Evolutionary conservation across 2,888 invertebrate species (phyloP).

Genomic region (Aquatica leii): DNA sequence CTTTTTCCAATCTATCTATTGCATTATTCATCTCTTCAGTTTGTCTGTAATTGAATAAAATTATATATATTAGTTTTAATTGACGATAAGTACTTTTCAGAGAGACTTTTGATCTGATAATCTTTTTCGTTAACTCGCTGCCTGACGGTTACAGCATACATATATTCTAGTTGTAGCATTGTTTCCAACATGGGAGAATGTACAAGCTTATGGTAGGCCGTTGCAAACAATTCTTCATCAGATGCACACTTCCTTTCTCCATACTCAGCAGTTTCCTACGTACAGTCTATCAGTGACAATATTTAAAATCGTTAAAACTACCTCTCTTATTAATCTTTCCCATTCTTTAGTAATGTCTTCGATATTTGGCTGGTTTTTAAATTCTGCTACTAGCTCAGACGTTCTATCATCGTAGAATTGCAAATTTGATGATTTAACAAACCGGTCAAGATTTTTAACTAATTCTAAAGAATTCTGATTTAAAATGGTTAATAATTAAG

Average conservation of each 20-base stretch:
- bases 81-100: slow-evolving; percentile 63
- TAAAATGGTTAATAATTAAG: not conserved
- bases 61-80: not conserved
- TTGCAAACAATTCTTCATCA: slow-evolving; percentile 86
- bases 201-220: slow-evolving; percentile 79
- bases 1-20: slow-evolving; percentile 78
- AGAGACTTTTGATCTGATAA: slow-evolving; percentile 73
- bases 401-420: slow-evolving; percentile 73
- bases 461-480: slow-evolving; percentile 43
- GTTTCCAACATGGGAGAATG: slow-evolving; percentile 79
- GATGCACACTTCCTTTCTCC: slow-evolving; percentile 83
- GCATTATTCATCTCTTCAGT: slow-evolving; percentile 89
- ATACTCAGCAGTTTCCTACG: slow-evolving; percentile 82
- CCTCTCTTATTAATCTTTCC: slow-evolving; percentile 79
- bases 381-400: slow-evolving; percentile 67
- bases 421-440: slow-evolving; percentile 72
- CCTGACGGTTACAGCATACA: slow-evolving; percentile 82
- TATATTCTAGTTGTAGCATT: slow-evolving; percentile 87
- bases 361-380: slow-evolving; percentile 71
- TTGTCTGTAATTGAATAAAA: slow-evolving; percentile 65
- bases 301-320: too few relatives aligned
- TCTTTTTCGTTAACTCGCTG: slow-evolving; percentile 78
- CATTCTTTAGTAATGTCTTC: slow-evolving; percentile 81
- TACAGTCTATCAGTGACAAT: too few relatives aligned
- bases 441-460: slow-evolving; percentile 51